A percentile compares a stretch with the other conserved stretches of the same genome.
These are phyloP conservation scores for Zaprionus camerounensis DNA, from an alignment of 1,140 invertebrate species.

Conservation along the genomic window DNA sequence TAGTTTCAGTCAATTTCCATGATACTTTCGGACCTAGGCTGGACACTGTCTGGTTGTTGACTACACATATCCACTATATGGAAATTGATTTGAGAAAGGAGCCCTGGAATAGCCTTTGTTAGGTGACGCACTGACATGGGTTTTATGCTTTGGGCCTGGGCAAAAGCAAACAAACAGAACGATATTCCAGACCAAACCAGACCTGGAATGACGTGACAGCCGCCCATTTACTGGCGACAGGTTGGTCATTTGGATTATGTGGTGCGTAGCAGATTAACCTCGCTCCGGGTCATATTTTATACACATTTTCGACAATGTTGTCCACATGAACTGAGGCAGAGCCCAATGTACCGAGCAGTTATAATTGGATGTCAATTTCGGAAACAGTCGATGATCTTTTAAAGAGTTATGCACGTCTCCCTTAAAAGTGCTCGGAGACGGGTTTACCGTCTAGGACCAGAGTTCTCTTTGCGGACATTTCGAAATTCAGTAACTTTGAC, in stretches of 20 bases:
- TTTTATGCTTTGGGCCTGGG: constrained; percentile 11
- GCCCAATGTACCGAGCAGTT: constrained; percentile 1
- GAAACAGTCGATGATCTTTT: not conserved
- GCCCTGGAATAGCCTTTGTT: constrained; percentile 21
- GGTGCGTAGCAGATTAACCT: constrained; percentile 70
- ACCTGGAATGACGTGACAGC: constrained; percentile 67
- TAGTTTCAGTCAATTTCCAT: not conserved
- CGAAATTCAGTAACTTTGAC: constrained; percentile 66
- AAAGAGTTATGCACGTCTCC: not conserved
- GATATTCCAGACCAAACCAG: constrained; percentile 25
- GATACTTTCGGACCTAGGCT: no score
- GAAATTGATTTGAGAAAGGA: constrained; percentile 66
- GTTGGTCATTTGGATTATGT: constrained; percentile 67
- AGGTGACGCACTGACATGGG: constrained; percentile 42
- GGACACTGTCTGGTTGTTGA: not conserved
- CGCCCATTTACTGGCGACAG: constrained; percentile 75
- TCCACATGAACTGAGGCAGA: not conserved
- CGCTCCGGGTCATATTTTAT: constrained; percentile 39
- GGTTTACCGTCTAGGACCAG: constrained; percentile 19
- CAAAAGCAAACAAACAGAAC: constrained; percentile 10
- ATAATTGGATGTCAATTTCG: constrained; percentile 22
- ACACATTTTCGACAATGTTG: constrained; percentile 2
- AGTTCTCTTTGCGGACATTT: constrained; percentile 20
- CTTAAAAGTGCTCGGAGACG: not conserved
- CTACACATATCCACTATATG: constrained; percentile 38